Conservation (phyloP, 2,113 vertebrate species). For the Microtus richardsoni region DNA sequence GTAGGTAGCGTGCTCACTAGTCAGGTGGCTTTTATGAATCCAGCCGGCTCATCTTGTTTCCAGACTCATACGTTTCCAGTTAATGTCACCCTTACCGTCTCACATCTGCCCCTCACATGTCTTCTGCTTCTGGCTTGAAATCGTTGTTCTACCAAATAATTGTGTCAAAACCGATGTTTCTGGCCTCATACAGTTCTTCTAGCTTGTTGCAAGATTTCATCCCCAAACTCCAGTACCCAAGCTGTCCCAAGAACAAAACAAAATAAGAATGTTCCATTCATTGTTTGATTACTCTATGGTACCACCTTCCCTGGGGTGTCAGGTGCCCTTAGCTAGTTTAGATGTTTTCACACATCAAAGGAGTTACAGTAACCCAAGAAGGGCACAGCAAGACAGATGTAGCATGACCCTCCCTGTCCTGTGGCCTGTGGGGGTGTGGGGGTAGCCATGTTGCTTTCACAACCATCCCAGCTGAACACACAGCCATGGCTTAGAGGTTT, state of each 20-base stretch:
- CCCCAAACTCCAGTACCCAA: background rate
- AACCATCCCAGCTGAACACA: background rate
- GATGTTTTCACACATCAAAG: background rate
- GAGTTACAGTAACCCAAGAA: too few relatives aligned
- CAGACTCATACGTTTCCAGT: background rate
- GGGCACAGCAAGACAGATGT: background rate
- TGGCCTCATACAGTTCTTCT: background rate
- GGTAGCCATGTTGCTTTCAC: background rate
- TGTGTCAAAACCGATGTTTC: constrained; percentile 15
- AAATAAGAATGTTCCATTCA: background rate
- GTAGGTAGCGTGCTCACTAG: background rate
- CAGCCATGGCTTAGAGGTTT: background rate
- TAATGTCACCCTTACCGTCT: constrained; percentile 2
- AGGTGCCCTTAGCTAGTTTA: background rate
- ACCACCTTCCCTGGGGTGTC: background rate
- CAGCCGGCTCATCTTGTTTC: background rate
- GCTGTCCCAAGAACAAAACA: background rate
- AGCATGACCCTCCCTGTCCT: background rate
- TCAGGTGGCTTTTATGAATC: background rate
- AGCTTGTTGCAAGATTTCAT: background rate
- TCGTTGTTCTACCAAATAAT: constrained; percentile 7
- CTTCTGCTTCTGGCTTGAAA: background rate
- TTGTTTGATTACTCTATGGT: background rate
- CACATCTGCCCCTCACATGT: background rate
- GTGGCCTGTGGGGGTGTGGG: too few relatives aligned